phyloP scores from a whole-genome alignment of 2,888 invertebrate genomes.

The Notodonta ziczac region DNA sequence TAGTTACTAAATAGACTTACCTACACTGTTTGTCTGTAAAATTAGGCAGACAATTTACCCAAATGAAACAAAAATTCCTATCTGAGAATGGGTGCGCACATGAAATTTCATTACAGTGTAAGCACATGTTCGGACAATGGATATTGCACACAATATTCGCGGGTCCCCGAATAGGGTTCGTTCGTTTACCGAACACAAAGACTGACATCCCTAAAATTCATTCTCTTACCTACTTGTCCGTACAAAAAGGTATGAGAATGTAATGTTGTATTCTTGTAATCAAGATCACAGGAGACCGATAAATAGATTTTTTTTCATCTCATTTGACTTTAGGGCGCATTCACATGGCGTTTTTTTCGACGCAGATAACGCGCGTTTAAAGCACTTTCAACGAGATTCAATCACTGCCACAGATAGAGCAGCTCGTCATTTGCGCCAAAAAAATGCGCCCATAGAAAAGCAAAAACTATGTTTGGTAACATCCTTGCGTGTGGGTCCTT shows the following conservation, averaged over 20 bases:
- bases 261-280: constrained; percentile 31
- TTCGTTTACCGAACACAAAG: constrained; percentile 43
- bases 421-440: no score
- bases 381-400: no score
- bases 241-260: constrained; percentile 33
- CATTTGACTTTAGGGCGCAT: constrained; percentile 18
- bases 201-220: constrained; percentile 40
- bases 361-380: no score
- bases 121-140: constrained; percentile 44
- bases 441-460: constrained; percentile 20
- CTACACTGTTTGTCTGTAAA: constrained; percentile 42
- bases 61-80: constrained; percentile 29
- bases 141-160: constrained; percentile 32
- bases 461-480: constrained; percentile 22
- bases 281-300: constrained; percentile 27
- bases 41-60: constrained; percentile 35
- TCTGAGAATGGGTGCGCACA: constrained; percentile 21
- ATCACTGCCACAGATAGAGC: no score
- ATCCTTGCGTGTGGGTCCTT: constrained; percentile 21
- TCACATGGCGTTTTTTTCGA: no score
- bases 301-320: constrained; percentile 20
- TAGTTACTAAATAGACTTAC: constrained; percentile 56
- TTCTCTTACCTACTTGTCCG: constrained; percentile 26
- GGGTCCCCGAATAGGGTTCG: constrained; percentile 41
- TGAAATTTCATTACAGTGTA: constrained; percentile 40